Percentiles rank a stretch among this genome's conserved stretches.
Evolutionary conservation across 2,888 invertebrate genomes (phyloP).

Genomic region (Sialis lutaria): DNA sequence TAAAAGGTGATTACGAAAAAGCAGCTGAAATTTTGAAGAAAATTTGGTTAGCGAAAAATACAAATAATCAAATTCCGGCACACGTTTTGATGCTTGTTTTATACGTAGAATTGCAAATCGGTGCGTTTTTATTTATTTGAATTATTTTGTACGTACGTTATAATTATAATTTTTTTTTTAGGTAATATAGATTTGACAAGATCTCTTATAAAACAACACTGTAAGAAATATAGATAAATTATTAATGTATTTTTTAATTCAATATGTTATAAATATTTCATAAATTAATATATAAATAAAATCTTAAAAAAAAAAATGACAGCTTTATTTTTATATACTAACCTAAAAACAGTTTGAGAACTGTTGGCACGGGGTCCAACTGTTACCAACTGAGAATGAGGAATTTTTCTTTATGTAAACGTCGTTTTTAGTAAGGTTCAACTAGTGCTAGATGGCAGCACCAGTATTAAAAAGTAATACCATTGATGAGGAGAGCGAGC

Average conservation of each 20-base stretch:
- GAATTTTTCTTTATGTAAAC: no score
- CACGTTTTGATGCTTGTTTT: conserved; percentile 45
- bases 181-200: conserved; percentile 38
- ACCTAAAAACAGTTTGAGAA: no score
- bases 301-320: no score
- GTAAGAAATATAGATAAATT: conserved; percentile 1
- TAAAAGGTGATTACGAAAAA: conserved; percentile 57
- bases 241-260: not conserved
- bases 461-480: no score
- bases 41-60: conserved; percentile 34
- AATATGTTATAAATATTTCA: no score
- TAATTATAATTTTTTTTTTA: conserved; percentile 20
- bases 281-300: no score
- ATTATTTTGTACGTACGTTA: conserved; percentile 2
- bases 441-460: no score
- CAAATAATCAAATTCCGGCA: conserved; percentile 34
- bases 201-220: conserved; percentile 37
- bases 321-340: no score
- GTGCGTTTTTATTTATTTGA: conserved; percentile 18
- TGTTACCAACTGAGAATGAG: no score
- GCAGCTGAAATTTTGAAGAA: conserved; percentile 24
- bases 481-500: no score
- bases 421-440: no score
- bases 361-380: no score
- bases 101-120: conserved; percentile 45